A percentile compares a stretch with the other conserved stretches of the same genome.
phyloP scores from a whole-genome alignment of 2,113 vertebrate genomes.

The Ochotona princeps region DNA sequence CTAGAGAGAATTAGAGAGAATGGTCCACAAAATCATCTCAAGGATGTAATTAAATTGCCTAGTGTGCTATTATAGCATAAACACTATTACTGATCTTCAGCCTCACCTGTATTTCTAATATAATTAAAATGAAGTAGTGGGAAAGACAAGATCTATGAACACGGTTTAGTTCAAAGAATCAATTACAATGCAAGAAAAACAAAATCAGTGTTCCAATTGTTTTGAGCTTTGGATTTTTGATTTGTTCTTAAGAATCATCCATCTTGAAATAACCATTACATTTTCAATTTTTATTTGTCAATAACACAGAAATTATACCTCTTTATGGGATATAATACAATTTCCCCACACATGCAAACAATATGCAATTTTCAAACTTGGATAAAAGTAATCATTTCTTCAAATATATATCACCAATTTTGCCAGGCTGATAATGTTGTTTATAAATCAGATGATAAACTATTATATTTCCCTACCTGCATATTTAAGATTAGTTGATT shows the following conservation, averaged over 20 bases:
- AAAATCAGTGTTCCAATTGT: background rate
- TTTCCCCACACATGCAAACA: no score
- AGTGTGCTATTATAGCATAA: constrained; percentile 71
- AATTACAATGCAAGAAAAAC: constrained; percentile 36
- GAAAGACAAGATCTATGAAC: constrained; percentile 43
- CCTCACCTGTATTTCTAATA: constrained; percentile 45
- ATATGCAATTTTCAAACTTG: no score
- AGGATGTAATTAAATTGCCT: constrained; percentile 79
- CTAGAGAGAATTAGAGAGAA: constrained; percentile 79
- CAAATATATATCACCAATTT: background rate
- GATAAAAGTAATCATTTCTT: no score
- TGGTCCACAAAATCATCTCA: constrained; percentile 77
- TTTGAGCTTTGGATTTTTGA: background rate
- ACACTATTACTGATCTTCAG: constrained; percentile 61
- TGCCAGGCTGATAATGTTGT: background rate
- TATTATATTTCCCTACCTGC: background rate
- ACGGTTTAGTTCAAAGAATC: constrained; percentile 42
- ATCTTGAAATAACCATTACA: constrained; percentile 15
- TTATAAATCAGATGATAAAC: background rate
- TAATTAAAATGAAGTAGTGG: constrained; percentile 74
- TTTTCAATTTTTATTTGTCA: background rate
- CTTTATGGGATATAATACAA: no score
- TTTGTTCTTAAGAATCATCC: constrained; percentile 23
- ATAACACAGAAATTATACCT: no score
- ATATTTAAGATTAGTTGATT: no score